Evolutionary conservation across 2,888 invertebrate genomes (phyloP).

Genomic region (Carcina quercana): DNA sequence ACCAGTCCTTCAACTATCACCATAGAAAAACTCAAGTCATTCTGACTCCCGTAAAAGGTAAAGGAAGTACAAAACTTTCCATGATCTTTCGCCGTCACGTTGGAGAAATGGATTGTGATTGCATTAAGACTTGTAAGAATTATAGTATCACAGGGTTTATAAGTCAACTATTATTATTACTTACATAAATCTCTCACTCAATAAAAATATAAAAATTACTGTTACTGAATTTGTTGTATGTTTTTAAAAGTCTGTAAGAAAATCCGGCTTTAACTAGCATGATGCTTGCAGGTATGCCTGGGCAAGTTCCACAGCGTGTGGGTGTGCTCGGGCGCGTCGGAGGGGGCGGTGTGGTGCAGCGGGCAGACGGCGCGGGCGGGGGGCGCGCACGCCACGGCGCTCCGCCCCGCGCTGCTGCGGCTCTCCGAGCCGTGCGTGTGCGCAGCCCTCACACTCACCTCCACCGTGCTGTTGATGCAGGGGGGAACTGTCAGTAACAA

Average conservation of each 20-base stretch:
- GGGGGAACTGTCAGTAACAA: constrained; percentile 75
- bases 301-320: constrained; percentile 86
- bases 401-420: constrained; percentile 65
- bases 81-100: too few species aligned
- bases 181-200: too few species aligned
- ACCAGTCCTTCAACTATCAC: too few species aligned
- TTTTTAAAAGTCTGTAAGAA: neutral
- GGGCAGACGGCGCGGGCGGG: constrained; percentile 87
- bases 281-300: constrained; percentile 77
- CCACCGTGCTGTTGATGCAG: constrained; percentile 78
- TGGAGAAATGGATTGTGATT: too few species aligned
- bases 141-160: too few species aligned
- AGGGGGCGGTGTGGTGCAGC: constrained; percentile 79
- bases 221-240: neutral
- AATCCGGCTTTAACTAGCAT: too few species aligned
- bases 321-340: constrained; percentile 49
- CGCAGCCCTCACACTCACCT: constrained; percentile 78
- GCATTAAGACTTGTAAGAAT: too few species aligned
- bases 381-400: constrained; percentile 74
- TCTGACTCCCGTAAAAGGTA: too few species aligned
- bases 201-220: too few species aligned
- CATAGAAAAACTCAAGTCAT: too few species aligned
- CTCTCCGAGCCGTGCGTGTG: constrained; percentile 55
- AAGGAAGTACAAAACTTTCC: too few species aligned
- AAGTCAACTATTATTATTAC: too few species aligned